Base-by-base conservation (phyloP, 2,113 vertebrate species). In the Argyrosomus japonicus region DNA sequence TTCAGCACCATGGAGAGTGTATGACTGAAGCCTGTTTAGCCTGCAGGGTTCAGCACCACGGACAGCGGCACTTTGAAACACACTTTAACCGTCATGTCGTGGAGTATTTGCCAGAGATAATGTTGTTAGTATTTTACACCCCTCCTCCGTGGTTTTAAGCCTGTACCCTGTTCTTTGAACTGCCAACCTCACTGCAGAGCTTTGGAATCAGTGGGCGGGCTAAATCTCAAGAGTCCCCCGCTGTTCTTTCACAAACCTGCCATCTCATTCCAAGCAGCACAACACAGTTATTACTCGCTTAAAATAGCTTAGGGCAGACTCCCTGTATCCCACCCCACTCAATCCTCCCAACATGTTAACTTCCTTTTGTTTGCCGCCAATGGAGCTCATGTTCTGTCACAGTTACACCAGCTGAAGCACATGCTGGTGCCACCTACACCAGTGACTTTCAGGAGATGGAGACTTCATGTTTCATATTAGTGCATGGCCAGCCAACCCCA, bases 181-280 rank as follows among this genome's bases (percentile, higher is more conserved):
- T 70, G 64, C 56, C 58, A 58, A 17, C 75, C 51, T 75, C 57
- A 51, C 58, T 43, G 68, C n/a, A 62, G 48, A 73, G 81, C 68
- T 87, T 67, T 80, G 61, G 58, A 68, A 77, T 74, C 51, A 47
- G 69, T 81, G 74, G 82, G 74, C 18, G 56, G 65, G 29, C 56
- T 60, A n/a, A 75, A 83, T 60, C 65, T 71, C 75, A 47, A 65
- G 25, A 68, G 48, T 53, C 62, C 43, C 50, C 61, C 3, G 12
- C 68, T 54, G 57, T 58, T 81, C 60, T 23, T 67, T 27, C 43
- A 36, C 60, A 82, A 79, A 82, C 40, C 47, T 53, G 50, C 5
- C 17, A 2, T 82, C 68, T 74, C 17, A 50, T 73, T 68, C 23
- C 68, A 57, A 67, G 47, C 40, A 3, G 53, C 51, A 50, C 12